Evolutionary conservation across 1,140 invertebrate species (phyloP), one percentile per base, ranked within the genome.

Genomic region (Calephelis virginiensis): DNA sequence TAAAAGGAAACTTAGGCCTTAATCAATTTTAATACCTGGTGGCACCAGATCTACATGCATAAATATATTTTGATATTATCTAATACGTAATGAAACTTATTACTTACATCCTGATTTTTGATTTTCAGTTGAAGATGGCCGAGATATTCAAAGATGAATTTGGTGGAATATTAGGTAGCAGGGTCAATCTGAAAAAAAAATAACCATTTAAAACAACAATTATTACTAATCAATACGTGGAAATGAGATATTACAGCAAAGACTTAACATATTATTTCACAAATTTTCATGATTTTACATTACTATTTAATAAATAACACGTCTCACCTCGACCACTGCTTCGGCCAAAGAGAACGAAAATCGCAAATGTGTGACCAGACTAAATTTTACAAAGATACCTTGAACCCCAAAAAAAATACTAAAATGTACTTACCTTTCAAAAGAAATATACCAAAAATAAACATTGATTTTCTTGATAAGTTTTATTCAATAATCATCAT

Each of bases 321-420:
- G 79, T 79, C 85, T 81, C 70, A 90, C 85, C 87, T 90, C 60
- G 81, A 90, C 87, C 87, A 81, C 87, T 90, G 86, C 87, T 83
- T 74, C 63, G 66, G 65, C 48, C 60, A 73, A 74, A 82, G 82
- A 90, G 83, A 83, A 78, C 74, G 59, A 64, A 70, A 72, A 71
- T 59, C 67, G 70, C 8, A 11, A 40, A 47, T 14, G 48, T 28
- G 28, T 28, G 28, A 28, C 28, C 28, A 28, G 1, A 28, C 28
- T 28, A 28, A 28, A 28, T 28, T 2, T 28, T 28, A 28, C 28
- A 28, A 28, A 28, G 2, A 28, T 28, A 28, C 28, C 28, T 28
- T 1, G 28, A 28, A 28, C 28, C 2, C 28, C 28, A 28, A 28
- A 28, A 28, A 28, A 28, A 28, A 1, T 28, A 28, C 28, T 28